Evolutionary conservation across 2,113 vertebrate species (phyloP).

Genomic region (Hippocampus zosterae): DNA sequence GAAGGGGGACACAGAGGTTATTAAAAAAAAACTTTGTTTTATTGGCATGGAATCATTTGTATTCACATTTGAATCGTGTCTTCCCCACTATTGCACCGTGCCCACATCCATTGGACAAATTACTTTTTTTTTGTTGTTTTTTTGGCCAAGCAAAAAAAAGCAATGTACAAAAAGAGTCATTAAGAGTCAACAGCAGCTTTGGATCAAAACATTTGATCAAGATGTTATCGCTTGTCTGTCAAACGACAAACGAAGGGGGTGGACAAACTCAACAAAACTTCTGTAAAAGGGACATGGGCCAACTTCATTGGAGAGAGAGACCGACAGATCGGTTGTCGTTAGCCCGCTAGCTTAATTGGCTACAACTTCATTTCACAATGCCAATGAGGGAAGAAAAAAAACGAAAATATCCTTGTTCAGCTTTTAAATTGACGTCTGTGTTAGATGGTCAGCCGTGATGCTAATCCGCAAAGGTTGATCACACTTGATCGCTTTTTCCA

Average conservation of each 20-base stretch:
- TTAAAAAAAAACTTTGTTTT: conserved; percentile 25
- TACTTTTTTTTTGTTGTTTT: background rate
- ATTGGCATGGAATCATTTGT: conserved; percentile 27
- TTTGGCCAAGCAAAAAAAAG: background rate
- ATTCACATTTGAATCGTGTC: conserved; percentile 26
- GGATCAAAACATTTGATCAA: no score
- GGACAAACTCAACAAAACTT: background rate
- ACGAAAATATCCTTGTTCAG: no score
- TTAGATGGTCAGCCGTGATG: no score
- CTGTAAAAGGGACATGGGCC: background rate
- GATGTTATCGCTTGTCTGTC: no score
- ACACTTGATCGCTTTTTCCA: no score
- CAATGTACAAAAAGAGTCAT: background rate
- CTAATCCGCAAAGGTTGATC: no score
- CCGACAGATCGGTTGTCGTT: background rate
- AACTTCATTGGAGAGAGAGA: background rate
- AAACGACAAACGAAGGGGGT: background rate
- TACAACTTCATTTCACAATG: no score
- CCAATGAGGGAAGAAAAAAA: no score
- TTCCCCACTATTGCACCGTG: conserved; percentile 54
- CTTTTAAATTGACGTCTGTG: no score
- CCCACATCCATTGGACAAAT: conserved; percentile 24
- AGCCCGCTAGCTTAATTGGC: background rate
- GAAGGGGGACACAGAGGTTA: background rate
- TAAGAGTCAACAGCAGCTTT: background rate